Conservation (phyloP, 2,113 vertebrate species). For the Maccullochella peelii region DNA sequence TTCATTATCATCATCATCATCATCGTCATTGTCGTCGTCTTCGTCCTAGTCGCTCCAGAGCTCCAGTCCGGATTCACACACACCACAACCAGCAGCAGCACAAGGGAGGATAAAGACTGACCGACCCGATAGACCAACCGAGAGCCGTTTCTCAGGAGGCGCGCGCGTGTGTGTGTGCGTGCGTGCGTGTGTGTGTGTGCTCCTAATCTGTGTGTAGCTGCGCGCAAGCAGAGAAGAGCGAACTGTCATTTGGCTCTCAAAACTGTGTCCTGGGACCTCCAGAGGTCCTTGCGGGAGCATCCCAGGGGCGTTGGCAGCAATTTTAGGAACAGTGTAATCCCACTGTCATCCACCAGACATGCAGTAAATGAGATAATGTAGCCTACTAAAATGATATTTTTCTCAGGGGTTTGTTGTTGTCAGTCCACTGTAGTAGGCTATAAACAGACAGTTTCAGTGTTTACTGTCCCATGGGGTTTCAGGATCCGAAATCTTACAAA, state of each 20-base stretch:
- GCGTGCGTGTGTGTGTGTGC: constrained; percentile 20
- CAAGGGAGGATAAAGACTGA: constrained; percentile 71
- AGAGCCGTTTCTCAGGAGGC: constrained; percentile 68
- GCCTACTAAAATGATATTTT: neutral
- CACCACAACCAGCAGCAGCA: constrained; percentile 1
- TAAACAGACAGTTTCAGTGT: neutral
- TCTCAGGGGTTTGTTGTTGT: neutral
- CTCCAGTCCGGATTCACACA: constrained; percentile 45
- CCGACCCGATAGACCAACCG: constrained; percentile 73
- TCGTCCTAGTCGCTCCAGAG: constrained; percentile 33
- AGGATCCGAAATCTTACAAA: neutral
- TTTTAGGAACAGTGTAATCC: neutral
- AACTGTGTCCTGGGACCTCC: constrained; percentile 29
- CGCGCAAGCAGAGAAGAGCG: constrained; percentile 32
- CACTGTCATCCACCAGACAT: neutral
- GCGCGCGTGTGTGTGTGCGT: constrained; percentile 44
- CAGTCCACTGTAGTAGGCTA: neutral
- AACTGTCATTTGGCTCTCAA: constrained; percentile 42
- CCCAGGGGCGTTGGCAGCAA: constrained; percentile 12
- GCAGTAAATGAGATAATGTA: neutral
- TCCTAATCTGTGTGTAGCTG: constrained; percentile 43
- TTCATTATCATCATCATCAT: constrained; percentile 25
- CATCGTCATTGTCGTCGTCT: constrained; percentile 17
- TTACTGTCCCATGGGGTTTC: neutral
- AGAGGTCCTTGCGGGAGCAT: constrained; percentile 32